Evolutionary conservation across 2,797 vertebrate genomes (phyloP).

Genomic region (Selene dorsalis): DNA sequence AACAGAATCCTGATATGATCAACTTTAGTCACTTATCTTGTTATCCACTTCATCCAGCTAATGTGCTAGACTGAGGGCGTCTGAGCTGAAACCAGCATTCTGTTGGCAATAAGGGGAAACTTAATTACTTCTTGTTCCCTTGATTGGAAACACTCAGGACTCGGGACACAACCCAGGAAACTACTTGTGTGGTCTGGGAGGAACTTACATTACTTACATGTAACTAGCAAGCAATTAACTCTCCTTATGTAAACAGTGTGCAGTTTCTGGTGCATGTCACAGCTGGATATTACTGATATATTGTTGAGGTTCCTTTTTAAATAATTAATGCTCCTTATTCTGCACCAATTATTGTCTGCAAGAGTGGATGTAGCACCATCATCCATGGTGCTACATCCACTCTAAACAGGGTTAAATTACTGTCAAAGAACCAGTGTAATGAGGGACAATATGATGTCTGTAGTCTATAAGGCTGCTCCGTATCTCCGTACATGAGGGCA

Average conservation of each 20-base stretch:
- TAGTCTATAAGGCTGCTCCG: neutral
- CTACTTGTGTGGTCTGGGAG: neutral
- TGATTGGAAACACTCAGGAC: slow-evolving; percentile 33
- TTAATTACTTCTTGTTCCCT: slow-evolving; percentile 37
- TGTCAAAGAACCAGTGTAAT: neutral
- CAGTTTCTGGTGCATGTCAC: neutral
- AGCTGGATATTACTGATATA: neutral
- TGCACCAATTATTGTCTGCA: too few species aligned
- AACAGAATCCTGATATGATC: slow-evolving; percentile 44
- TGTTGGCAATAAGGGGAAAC: slow-evolving; percentile 26
- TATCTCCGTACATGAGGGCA: slow-evolving; percentile 2
- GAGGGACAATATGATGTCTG: neutral
- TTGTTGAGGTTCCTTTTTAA: neutral
- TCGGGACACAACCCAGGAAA: neutral
- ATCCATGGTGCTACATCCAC: neutral
- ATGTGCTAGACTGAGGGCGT: slow-evolving; percentile 27
- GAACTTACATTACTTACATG: neutral
- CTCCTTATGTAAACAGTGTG: neutral
- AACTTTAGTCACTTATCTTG: slow-evolving; percentile 43
- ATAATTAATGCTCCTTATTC: neutral
- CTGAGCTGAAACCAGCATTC: slow-evolving; percentile 35
- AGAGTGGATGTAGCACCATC: too few species aligned
- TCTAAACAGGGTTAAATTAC: neutral
- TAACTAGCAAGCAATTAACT: neutral
- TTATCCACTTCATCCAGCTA: slow-evolving; percentile 45